Evolutionary conservation across 2,797 vertebrate genomes (phyloP), one percentile per base, ranked within the genome.

Genomic region (Chaunax sp.): DNA sequence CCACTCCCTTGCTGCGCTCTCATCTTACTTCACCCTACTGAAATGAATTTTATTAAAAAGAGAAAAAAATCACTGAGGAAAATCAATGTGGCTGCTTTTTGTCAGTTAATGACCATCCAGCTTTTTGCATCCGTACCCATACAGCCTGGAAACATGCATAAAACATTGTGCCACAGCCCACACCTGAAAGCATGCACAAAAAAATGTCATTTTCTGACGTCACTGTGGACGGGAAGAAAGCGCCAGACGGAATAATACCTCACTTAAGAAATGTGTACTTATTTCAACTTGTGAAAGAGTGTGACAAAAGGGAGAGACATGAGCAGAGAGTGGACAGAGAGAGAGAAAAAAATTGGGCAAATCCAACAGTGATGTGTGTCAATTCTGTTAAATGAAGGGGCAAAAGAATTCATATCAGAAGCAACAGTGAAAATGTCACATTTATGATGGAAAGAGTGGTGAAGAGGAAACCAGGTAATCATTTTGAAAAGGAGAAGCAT

Each of bases 51-150:
- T 71, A 11, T 54, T 46, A n/a, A 59, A 80, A 77, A 73, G 74
- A 80, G 75, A 67, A 54, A n/a, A n/a, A n/a, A 58, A 69, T 70
- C 50, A 58, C 53, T 23, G 62, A 81, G 62, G 46, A 77, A 87
- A 92, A 90, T 92, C 84, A 89, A 89, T 89, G 81, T n/a, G n/a
- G n/a, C 67, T 60, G 73, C 75, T 82, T 83, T 88, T 85, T 91
- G 80, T 83, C 75, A 58, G 55, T 73, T 89, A 89, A 90, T 87
- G 83, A 87, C 73, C 44, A 14, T 47, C 64, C 67, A 56, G 65
- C 43, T 69, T 35, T 35, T 71, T 82, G 65, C 64, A 53, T 87
- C 69, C 56, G 69, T 68, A 54, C 75, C 59, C 43, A 2, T 60
- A 50, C 57, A 68, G 67, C 72, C 69, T 30, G 52, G 72, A 87